A percentile compares a stretch with the other conserved stretches of the same genome.
phyloP scores from a whole-genome alignment of 2,888 invertebrate species.

The Unio pictorum region DNA sequence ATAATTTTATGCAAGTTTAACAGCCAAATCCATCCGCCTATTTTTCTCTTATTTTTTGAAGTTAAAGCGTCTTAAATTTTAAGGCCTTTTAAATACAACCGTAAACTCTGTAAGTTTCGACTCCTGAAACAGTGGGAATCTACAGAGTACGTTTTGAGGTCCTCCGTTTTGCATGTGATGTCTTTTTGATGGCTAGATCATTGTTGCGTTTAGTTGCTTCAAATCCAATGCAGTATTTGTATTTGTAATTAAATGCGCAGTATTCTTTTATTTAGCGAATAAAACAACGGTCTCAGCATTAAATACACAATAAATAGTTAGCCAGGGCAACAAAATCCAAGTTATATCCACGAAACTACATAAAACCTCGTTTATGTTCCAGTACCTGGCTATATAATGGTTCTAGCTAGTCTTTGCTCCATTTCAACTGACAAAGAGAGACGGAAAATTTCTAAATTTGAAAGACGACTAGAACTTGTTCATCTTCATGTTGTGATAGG shows the following conservation, averaged over 20 bases:
- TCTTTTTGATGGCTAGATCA: slow-evolving; percentile 28
- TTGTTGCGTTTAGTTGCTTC: slow-evolving; percentile 28
- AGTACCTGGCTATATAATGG: slow-evolving; percentile 29
- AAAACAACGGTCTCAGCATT: slow-evolving; percentile 42
- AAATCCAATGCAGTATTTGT: slow-evolving; percentile 32
- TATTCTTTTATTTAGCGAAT: slow-evolving; percentile 41
- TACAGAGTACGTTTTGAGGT: too few relatives aligned
- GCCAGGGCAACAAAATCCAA: slow-evolving; percentile 24
- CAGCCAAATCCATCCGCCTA: too few relatives aligned
- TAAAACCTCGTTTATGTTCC: slow-evolving; percentile 31
- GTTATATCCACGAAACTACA: slow-evolving; percentile 22
- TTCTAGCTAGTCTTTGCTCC: slow-evolving; percentile 25
- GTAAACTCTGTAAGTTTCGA: too few relatives aligned
- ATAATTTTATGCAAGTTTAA: too few relatives aligned
- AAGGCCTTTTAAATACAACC: too few relatives aligned
- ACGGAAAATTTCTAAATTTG: slow-evolving; percentile 9
- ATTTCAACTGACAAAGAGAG: slow-evolving; percentile 23
- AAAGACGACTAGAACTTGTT: slow-evolving; percentile 20
- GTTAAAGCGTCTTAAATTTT: too few relatives aligned
- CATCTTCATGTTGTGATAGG: slow-evolving; percentile 1
- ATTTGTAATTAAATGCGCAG: slow-evolving; percentile 36
- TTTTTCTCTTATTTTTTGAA: too few relatives aligned
- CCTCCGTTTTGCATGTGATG: slow-evolving; percentile 7
- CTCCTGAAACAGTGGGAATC: too few relatives aligned
- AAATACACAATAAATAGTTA: slow-evolving; percentile 33